Base-by-base conservation (phyloP, 2,888 invertebrate species). In the Eumacrocentrus americanus region DNA sequence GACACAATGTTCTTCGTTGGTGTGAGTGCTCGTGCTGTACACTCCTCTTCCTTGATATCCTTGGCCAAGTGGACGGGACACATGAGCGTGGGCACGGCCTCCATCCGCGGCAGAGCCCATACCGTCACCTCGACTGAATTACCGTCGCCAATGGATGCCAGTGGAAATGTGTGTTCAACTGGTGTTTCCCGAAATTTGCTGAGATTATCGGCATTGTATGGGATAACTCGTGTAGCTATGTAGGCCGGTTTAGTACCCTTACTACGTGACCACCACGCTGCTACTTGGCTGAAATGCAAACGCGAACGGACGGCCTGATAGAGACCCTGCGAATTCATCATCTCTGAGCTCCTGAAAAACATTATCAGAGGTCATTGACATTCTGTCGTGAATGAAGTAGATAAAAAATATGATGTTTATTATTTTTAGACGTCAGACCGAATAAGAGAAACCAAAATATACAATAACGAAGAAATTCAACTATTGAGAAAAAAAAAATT, bases 201-300 rank as follows among this genome's bases (percentile, higher is more conserved):
- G 14, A 81, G 78, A 64, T 77, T 77, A 18, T 81, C 79, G 52
- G 78, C 77, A 66, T 68, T 74, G 67, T 70, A 66, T 6, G 73
- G 68, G 2, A 78, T 77, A 38, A 79, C 71, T 46, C 75, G 68
- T 5, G 75, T 78, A 75, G 83, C 82, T 74, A 78, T 82, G 79
- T 79, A 83, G 78, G 67, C 80, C 69, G 74, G 83, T 71, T 70
- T 81, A 67, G 70, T 50, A 25, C 72, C 83, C 68, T 74, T 77
- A 68, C 78, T 81, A 53, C 76, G 72, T 38, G 88, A 87, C 72
- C 91, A 87, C 97, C 97, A 98, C 57, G 97, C 95, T 52, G 95
- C 92, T 68, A 98, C 88, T 84, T 98, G 97, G 3, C 97, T 98
- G 84, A 98, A 98, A 83, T 96, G 95, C 62, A 98, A 86, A 81